Evolutionary conservation across 2,113 vertebrate species (phyloP).

Genomic region (Pterocles gutturalis): DNA sequence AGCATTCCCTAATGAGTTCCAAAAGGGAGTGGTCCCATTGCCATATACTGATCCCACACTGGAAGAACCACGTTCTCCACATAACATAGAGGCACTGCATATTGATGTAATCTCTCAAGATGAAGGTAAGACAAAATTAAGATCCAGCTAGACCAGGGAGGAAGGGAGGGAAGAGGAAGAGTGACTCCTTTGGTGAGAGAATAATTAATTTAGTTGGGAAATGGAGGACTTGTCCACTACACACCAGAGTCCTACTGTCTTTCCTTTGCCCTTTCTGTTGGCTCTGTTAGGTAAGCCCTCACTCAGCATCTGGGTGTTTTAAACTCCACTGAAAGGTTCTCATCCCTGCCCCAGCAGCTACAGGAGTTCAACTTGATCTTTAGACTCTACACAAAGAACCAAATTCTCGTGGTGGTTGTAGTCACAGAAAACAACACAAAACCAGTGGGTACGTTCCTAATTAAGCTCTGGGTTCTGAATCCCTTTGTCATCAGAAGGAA

Average conservation of each 20-base stretch:
- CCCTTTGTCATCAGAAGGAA: not conserved
- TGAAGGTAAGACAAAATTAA: not conserved
- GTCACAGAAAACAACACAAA: not conserved
- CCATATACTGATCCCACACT: not conserved
- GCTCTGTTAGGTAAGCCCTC: not conserved
- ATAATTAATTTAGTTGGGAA: not conserved
- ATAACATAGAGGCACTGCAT: not conserved
- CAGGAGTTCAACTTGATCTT: not conserved
- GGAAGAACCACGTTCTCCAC: not conserved
- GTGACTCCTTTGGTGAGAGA: not conserved
- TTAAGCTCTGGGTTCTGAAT: not conserved
- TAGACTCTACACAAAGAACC: not conserved
- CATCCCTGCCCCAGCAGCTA: not conserved
- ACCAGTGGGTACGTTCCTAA: not conserved
- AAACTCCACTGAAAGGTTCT: not conserved
- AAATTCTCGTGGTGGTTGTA: not conserved
- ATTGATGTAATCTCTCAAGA: not conserved
- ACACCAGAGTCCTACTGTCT: not conserved
- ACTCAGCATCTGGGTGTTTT: not conserved
- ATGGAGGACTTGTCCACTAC: not conserved
- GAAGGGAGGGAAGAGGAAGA: not conserved
- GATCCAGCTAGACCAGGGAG: not conserved
- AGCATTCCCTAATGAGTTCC: not conserved
- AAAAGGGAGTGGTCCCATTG: not conserved
- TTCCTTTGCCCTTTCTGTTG: not conserved